phyloP scores from a whole-genome alignment of 2,888 invertebrate species.

The Erebia aethiops region DNA sequence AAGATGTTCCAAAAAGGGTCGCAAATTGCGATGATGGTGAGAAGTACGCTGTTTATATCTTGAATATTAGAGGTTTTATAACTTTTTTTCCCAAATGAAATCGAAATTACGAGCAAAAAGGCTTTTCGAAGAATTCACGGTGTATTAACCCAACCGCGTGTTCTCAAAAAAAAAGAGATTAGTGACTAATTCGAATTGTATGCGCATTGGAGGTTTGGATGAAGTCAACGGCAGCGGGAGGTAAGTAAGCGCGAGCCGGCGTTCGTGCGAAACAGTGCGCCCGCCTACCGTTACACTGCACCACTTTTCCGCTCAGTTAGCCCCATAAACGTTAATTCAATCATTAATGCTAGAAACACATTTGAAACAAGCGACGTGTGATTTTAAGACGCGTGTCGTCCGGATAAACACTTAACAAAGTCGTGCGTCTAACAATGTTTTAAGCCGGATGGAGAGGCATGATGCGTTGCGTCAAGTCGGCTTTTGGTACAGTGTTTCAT shows the following conservation, averaged over 20 bases:
- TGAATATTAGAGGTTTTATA: neutral
- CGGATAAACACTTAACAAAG: neutral
- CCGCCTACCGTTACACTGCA: constrained; percentile 70
- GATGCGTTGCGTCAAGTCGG: neutral
- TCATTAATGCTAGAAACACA: constrained; percentile 12
- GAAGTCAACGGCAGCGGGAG: constrained; percentile 49
- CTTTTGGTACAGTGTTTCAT: neutral
- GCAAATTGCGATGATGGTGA: neutral
- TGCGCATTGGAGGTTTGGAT: constrained; percentile 56
- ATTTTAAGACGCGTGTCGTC: neutral
- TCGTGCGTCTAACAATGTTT: neutral
- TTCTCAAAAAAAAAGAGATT: constrained; percentile 48
- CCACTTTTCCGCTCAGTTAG: constrained; percentile 66
- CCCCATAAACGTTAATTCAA: constrained; percentile 43
- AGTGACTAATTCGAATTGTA: constrained; percentile 61
- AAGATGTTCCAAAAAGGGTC: neutral
- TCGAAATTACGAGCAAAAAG: constrained; percentile 12
- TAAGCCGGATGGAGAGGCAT: neutral
- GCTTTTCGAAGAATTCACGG: constrained; percentile 17
- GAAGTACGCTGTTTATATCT: neutral
- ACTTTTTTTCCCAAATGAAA: constrained; percentile 25
- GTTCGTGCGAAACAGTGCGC: constrained; percentile 64
- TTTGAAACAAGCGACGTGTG: neutral
- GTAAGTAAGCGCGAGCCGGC: constrained; percentile 40
- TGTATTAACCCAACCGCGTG: constrained; percentile 5